These are phyloP conservation scores for Cyrtodaria siliqua DNA, from an alignment of 2,888 invertebrate genomes.

Conservation along the genomic window DNA sequence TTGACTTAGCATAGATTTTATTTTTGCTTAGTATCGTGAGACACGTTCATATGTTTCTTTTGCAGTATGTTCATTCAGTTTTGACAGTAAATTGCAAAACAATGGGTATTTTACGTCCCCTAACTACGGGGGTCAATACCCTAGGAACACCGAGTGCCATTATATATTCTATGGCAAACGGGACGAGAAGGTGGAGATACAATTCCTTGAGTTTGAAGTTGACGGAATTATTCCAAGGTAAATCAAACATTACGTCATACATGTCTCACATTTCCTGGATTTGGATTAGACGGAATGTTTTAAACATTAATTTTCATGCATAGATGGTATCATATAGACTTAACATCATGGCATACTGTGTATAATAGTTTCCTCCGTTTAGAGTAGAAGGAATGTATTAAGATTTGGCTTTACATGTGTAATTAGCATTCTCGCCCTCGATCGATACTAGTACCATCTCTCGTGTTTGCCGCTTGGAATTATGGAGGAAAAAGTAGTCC, in stretches of 20 bases:
- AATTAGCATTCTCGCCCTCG: too few species aligned
- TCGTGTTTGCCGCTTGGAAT: too few species aligned
- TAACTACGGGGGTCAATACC: conserved; percentile 94
- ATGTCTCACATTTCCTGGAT: too few species aligned
- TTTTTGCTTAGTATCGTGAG: conserved; percentile 34
- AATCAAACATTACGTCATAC: conserved; percentile 86
- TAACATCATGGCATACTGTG: too few species aligned
- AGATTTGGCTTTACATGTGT: too few species aligned
- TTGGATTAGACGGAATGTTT: too few species aligned
- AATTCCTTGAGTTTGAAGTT: conserved; percentile 95
- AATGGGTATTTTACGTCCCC: conserved; percentile 93
- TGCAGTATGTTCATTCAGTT: conserved; percentile 90
- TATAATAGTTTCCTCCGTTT: too few species aligned
- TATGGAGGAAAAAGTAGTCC: too few species aligned
- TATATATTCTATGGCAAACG: conserved; percentile 96
- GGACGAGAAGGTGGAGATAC: conserved; percentile 94
- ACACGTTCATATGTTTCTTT: conserved; percentile 61
- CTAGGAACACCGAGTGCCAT: conserved; percentile 92
- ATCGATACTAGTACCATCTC: too few species aligned
- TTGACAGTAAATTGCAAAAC: conserved; percentile 71
- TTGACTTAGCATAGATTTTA: conserved; percentile 4
- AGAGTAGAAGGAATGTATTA: too few species aligned
- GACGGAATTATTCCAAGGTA: conserved; percentile 96
- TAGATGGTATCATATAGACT: too few species aligned
- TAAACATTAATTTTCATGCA: too few species aligned